A percentile compares a stretch with the other conserved stretches of the same genome.
Conservation (phyloP, 23 tunicate genomes). For the Clavelina lepadiformis region DNA sequence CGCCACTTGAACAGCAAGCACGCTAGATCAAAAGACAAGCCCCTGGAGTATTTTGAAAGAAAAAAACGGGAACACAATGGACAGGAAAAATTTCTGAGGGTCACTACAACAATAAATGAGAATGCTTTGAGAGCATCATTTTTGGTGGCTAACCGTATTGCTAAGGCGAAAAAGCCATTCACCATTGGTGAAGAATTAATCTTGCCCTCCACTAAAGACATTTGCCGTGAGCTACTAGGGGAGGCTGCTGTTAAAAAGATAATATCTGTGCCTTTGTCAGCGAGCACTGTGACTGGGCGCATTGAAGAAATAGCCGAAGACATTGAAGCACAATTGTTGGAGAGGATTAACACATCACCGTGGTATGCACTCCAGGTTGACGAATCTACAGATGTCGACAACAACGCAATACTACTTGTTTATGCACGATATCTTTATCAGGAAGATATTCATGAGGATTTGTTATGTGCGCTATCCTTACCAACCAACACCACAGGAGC, state of each 20-base stretch:
- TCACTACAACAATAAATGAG: slow-evolving; percentile 11
- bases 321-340: slow-evolving; percentile 16
- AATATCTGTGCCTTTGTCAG: slow-evolving; percentile 12
- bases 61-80: slow-evolving; percentile 5
- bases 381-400: slow-evolving; percentile 38
- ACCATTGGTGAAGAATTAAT: slow-evolving; percentile 20
- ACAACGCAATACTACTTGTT: slow-evolving; percentile 2
- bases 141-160: slow-evolving; percentile 7
- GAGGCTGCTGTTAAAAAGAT: slow-evolving; percentile 32
- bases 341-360: neutral
- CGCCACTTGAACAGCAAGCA: slow-evolving; percentile 27
- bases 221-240: slow-evolving; percentile 27
- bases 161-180: slow-evolving; percentile 6
- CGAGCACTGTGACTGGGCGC: slow-evolving; percentile 21
- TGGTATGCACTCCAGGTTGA: slow-evolving; percentile 20
- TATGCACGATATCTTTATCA: slow-evolving; percentile 20
- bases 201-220: slow-evolving; percentile 23
- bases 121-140: slow-evolving; percentile 13
- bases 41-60: slow-evolving; percentile 16
- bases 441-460: slow-evolving; percentile 20
- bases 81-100: slow-evolving; percentile 12
- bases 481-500: slow-evolving; percentile 51
- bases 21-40: slow-evolving; percentile 8
- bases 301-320: slow-evolving; percentile 22
- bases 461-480: slow-evolving; percentile 27